Conservation (phyloP, 2,888 invertebrate genomes). For the Esperia sulphurella region DNA sequence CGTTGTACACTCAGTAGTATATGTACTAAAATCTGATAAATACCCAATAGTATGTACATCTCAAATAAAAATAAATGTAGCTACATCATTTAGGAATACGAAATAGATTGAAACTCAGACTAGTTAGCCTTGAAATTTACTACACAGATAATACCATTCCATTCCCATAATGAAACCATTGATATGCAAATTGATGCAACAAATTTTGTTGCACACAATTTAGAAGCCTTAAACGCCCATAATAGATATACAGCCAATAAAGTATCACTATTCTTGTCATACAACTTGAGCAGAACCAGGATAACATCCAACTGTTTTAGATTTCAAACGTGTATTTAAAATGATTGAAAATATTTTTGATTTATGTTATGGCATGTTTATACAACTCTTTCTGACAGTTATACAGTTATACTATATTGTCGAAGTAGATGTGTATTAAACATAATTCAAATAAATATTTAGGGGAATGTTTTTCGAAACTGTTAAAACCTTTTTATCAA, state of each 20-base stretch:
- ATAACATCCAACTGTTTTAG: neutral
- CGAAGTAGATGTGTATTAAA: no score
- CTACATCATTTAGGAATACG: neutral
- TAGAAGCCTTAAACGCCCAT: constrained; percentile 26
- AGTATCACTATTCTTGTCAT: constrained; percentile 1
- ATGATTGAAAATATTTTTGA: constrained; percentile 2
- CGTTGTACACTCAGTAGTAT: constrained; percentile 1
- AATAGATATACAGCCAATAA: neutral
- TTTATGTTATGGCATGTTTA: no score
- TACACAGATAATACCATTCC: constrained; percentile 46
- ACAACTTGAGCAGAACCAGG: neutral
- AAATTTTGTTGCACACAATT: constrained; percentile 47
- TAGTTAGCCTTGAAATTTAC: constrained; percentile 49
- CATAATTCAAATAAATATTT: no score
- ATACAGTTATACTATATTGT: no score
- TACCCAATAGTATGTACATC: no score
- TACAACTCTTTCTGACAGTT: no score
- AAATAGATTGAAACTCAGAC: constrained; percentile 17
- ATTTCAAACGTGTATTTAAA: neutral
- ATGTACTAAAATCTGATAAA: neutral
- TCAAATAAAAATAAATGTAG: neutral
- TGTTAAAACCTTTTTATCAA: no score
- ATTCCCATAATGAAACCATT: constrained; percentile 56
- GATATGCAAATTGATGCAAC: constrained; percentile 58
- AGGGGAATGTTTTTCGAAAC: no score